Evolutionary conservation across 2,113 vertebrate genomes (phyloP).

Genomic region (Oriolus oriolus): DNA sequence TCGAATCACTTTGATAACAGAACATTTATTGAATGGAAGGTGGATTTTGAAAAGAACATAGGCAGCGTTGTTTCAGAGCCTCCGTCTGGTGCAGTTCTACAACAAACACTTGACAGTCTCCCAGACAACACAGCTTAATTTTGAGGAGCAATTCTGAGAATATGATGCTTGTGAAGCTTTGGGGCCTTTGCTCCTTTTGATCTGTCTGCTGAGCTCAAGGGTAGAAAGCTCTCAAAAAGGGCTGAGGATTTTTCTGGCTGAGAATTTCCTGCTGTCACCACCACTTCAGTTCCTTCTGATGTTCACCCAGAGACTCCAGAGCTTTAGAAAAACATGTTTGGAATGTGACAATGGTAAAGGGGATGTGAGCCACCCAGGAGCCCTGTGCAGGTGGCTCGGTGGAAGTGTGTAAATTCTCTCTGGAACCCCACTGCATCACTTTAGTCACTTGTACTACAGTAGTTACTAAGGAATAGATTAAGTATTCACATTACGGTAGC

Average conservation of each 20-base stretch:
- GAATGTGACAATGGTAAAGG: neutral
- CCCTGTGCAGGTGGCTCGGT: neutral
- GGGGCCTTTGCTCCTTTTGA: neutral
- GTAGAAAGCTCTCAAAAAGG: neutral
- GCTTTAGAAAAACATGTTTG: neutral
- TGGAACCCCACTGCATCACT: neutral
- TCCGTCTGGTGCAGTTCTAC: neutral
- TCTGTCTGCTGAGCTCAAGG: neutral
- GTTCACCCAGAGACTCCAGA: neutral
- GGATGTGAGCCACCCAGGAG: neutral
- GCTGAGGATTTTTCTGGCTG: neutral
- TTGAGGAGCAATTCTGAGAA: neutral
- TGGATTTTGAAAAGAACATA: neutral
- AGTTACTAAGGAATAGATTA: neutral
- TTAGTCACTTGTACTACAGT: neutral
- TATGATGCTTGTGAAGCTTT: neutral
- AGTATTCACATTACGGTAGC: neutral
- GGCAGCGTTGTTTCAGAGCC: neutral
- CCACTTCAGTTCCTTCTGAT: neutral
- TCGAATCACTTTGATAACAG: neutral
- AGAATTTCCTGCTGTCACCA: neutral
- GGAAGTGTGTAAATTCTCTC: neutral
- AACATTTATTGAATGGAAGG: neutral
- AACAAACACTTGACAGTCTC: neutral
- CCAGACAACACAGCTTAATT: neutral